These are phyloP conservation scores for Lota lota DNA, from an alignment of 2,113 vertebrate species.

Conservation along the genomic window DNA sequence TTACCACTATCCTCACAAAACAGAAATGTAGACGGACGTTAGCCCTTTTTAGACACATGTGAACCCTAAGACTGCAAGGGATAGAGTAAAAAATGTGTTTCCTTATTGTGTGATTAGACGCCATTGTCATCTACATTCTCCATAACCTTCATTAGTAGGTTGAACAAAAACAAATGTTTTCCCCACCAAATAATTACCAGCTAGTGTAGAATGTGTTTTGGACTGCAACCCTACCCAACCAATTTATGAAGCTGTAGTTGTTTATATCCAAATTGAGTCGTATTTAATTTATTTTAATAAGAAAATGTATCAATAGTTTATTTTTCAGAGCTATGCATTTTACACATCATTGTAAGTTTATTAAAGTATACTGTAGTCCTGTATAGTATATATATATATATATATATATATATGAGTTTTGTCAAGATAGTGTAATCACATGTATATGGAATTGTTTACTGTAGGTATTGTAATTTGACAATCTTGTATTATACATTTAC, in stretches of 20 bases:
- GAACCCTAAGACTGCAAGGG: constrained; percentile 47
- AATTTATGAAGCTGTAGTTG: constrained; percentile 77
- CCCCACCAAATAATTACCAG: constrained; percentile 3
- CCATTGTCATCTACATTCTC: constrained; percentile 24
- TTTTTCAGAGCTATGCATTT: constrained; percentile 78
- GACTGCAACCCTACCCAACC: constrained; percentile 47
- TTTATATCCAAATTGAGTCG: constrained; percentile 85
- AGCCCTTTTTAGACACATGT: constrained; percentile 18
- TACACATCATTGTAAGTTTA: constrained; percentile 62
- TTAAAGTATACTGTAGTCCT: constrained; percentile 68
- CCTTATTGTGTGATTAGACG: constrained; percentile 18
- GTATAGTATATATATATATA: constrained; percentile 60
- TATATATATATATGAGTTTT: constrained; percentile 45
- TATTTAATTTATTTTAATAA: constrained; percentile 99
- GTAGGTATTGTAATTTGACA: constrained; percentile 69
- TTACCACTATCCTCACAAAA: constrained; percentile 60
- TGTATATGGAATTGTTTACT: constrained; percentile 51
- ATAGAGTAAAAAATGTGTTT: constrained; percentile 30
- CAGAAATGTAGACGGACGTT: constrained; percentile 16
- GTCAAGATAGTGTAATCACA: constrained; percentile 53
- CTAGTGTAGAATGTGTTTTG: constrained; percentile 21
- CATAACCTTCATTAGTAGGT: constrained; percentile 32
- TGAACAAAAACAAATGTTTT: constrained; percentile 23
- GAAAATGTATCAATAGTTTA: constrained; percentile 74
- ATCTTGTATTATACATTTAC: constrained; percentile 68